Conservation (phyloP, 2,797 vertebrate species). For the Coluber constrictor region DNA sequence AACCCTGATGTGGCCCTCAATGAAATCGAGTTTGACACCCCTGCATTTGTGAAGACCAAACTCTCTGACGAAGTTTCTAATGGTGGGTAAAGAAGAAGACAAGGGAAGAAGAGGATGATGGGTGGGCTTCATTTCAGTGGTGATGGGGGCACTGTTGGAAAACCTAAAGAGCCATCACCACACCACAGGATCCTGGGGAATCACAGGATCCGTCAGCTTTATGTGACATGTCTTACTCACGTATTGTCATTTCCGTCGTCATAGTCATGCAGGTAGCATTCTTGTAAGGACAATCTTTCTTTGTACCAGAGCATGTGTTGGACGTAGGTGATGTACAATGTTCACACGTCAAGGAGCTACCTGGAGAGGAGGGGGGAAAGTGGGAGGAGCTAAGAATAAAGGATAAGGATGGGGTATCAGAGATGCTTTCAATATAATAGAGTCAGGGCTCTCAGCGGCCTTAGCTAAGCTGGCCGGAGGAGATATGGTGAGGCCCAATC, state of each 20-base stretch:
- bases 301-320: not conserved
- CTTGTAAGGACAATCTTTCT: not conserved
- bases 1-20: too few relatives aligned
- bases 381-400: not conserved
- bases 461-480: too few relatives aligned
- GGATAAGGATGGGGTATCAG: not conserved
- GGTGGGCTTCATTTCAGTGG: not conserved
- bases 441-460: not conserved
- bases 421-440: not conserved
- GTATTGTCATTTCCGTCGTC: not conserved
- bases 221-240: not conserved
- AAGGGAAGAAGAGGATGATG: not conserved
- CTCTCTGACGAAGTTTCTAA: not conserved
- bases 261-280: not conserved
- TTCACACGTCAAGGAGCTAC: not conserved
- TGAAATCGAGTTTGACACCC: too few relatives aligned
- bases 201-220: not conserved
- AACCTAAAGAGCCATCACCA: not conserved
- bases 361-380: not conserved
- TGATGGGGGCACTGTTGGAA: not conserved
- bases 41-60: too few relatives aligned
- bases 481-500: too few relatives aligned
- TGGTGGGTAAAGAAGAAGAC: not conserved
- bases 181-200: too few relatives aligned
- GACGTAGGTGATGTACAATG: accelerated